Conservation (phyloP, 2,113 vertebrate genomes). For the Seriola rivoliana region DNA sequence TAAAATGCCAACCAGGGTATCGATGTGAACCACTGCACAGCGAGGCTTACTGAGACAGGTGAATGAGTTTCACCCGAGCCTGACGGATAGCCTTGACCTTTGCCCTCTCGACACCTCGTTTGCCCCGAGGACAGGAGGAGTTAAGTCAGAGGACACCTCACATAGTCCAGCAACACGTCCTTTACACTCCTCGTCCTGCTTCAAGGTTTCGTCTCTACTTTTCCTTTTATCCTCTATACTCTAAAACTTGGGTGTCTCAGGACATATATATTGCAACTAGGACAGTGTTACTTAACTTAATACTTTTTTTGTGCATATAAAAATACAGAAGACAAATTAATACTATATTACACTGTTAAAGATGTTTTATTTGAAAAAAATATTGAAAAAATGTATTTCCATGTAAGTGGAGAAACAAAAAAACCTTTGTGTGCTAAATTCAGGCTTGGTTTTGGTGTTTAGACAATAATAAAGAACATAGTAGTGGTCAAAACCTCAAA, state of each 20-base stretch:
- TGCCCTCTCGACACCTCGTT: slow-evolving; percentile 65
- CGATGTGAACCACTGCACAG: background rate
- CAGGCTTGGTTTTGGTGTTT: too few species aligned
- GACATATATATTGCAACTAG: too few species aligned
- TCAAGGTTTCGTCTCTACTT: slow-evolving; percentile 28
- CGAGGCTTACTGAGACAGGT: background rate
- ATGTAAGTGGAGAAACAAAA: too few species aligned
- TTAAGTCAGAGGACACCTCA: slow-evolving; percentile 56
- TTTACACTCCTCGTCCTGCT: slow-evolving; percentile 25
- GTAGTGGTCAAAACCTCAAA: too few species aligned
- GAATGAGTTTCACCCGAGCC: slow-evolving; percentile 51
- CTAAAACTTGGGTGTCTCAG: background rate
- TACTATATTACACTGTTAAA: too few species aligned
- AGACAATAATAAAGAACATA: too few species aligned
- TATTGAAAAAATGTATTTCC: too few species aligned
- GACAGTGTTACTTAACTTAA: too few species aligned
- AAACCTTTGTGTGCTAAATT: too few species aligned
- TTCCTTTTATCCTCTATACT: slow-evolving; percentile 22
- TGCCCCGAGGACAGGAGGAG: slow-evolving; percentile 65
- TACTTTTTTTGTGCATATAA: too few species aligned
- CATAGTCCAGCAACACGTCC: background rate
- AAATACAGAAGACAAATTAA: too few species aligned
- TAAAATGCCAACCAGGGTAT: background rate
- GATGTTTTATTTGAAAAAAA: too few species aligned
- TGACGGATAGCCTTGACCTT: slow-evolving; percentile 71